These are phyloP conservation scores for Arctopsyche grandis DNA, from an alignment of 1,140 invertebrate genomes.

Conservation along the genomic window DNA sequence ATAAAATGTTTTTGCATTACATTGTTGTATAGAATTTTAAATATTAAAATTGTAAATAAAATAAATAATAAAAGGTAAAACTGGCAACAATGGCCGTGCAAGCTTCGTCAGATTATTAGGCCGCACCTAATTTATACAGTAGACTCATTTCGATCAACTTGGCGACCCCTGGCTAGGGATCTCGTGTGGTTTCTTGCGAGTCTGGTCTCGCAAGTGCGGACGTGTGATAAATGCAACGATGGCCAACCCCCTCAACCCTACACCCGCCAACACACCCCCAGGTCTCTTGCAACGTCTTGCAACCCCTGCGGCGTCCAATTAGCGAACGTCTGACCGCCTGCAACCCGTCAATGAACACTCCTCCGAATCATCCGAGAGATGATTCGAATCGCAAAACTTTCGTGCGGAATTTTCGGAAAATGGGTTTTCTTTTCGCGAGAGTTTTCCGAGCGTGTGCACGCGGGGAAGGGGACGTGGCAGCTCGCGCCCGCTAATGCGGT, in stretches of 20 bases:
- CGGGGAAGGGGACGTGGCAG: neutral
- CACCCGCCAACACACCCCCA: neutral
- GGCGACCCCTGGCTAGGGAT: neutral
- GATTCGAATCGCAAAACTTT: too few relatives aligned
- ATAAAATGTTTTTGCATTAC: too few relatives aligned
- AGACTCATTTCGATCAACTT: neutral
- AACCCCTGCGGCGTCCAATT: constrained; percentile 41
- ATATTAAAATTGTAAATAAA: too few relatives aligned
- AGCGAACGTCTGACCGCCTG: constrained; percentile 30
- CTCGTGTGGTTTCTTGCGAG: constrained; percentile 33
- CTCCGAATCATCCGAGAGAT: too few relatives aligned
- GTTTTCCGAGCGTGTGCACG: neutral
- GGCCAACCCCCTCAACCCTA: neutral
- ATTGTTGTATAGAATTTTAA: too few relatives aligned
- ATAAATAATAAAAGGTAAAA: too few relatives aligned
- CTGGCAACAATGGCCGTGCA: too few relatives aligned
- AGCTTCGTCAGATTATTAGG: too few relatives aligned
- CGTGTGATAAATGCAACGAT: constrained; percentile 38
- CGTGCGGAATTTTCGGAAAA: neutral
- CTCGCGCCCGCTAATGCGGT: constrained; percentile 38
- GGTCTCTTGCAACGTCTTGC: constrained; percentile 20
- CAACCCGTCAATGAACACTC: neutral
- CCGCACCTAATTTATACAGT: neutral
- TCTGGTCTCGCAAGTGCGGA: constrained; percentile 37
- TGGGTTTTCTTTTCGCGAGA: constrained; percentile 1